Percentiles rank a stretch among this genome's conserved stretches.
Conservation (phyloP, 2,888 invertebrate species). For the Plusia festucae region DNA sequence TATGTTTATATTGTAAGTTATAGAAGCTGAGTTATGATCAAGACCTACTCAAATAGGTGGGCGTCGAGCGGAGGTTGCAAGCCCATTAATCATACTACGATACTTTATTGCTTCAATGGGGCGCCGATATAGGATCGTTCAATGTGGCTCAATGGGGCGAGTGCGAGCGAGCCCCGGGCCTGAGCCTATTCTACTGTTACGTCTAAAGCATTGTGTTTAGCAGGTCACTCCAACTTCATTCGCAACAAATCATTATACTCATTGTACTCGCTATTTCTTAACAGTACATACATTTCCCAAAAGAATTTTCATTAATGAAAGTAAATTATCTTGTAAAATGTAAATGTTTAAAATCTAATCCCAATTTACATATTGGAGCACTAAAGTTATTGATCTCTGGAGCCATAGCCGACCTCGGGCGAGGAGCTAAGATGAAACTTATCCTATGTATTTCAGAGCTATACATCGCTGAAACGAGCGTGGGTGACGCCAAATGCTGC, state of each 20-base stretch:
- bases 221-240: constrained; percentile 30
- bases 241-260: neutral
- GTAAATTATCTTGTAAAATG: neutral
- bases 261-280: constrained; percentile 18
- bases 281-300: neutral
- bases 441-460: constrained; percentile 17
- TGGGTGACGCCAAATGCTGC: constrained; percentile 22
- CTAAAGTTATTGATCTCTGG: constrained; percentile 3
- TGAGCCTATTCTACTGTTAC: constrained; percentile 24
- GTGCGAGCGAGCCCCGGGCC: constrained; percentile 42
- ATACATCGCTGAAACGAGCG: constrained; percentile 14
- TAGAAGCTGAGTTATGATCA: constrained; percentile 71
- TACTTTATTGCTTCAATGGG: constrained; percentile 84
- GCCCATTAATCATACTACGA: constrained; percentile 83
- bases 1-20: constrained; percentile 58
- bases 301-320: neutral
- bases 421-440: constrained; percentile 9
- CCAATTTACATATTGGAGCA: constrained; percentile 9
- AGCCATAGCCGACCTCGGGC: constrained; percentile 8
- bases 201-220: constrained; percentile 39
- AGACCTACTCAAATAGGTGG: constrained; percentile 71
- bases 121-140: constrained; percentile 71
- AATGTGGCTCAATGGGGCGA: constrained; percentile 69
- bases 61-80: constrained; percentile 74
- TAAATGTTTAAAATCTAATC: constrained; percentile 5